Conservation (phyloP, 2,797 vertebrate species). For the Antrozous pallidus region DNA sequence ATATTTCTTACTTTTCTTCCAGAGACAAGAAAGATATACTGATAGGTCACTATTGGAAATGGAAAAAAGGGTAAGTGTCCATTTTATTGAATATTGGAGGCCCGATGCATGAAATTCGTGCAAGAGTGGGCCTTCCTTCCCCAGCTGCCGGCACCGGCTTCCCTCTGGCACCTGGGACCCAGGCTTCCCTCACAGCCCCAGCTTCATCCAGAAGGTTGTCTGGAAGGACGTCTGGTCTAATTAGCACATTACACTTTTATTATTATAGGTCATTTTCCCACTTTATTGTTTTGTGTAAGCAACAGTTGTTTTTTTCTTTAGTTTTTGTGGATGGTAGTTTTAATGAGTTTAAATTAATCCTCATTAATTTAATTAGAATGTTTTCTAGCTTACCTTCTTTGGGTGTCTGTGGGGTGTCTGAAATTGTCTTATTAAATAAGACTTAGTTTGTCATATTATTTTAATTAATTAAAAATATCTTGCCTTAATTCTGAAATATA, state of each 20-base stretch:
- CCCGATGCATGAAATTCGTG: too few species aligned
- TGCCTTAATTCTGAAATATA: neutral
- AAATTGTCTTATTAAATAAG: conserved; percentile 10
- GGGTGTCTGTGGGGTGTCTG: neutral
- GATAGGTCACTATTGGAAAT: conserved; percentile 98
- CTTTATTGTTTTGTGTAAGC: conserved; percentile 20
- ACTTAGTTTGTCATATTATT: conserved; percentile 15
- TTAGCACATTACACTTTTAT: too few species aligned
- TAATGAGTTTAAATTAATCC: conserved; percentile 7
- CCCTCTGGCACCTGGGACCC: too few species aligned
- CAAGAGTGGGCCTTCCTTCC: too few species aligned
- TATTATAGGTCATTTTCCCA: neutral
- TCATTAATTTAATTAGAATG: neutral
- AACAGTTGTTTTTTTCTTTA: neutral
- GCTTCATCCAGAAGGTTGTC: too few species aligned
- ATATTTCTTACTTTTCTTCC: conserved; percentile 74
- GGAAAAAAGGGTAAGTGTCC: conserved; percentile 97
- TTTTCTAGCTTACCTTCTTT: conserved; percentile 34
- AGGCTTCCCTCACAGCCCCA: too few species aligned
- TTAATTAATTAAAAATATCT: neutral
- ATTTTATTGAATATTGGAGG: conserved; percentile 11
- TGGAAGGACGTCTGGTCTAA: too few species aligned
- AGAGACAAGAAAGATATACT: conserved; percentile 98
- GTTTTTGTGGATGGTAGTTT: neutral
- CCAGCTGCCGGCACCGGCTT: too few species aligned